Base-by-base conservation (phyloP, 2,797 vertebrate genomes). In the Tolypeutes matacus region DNA sequence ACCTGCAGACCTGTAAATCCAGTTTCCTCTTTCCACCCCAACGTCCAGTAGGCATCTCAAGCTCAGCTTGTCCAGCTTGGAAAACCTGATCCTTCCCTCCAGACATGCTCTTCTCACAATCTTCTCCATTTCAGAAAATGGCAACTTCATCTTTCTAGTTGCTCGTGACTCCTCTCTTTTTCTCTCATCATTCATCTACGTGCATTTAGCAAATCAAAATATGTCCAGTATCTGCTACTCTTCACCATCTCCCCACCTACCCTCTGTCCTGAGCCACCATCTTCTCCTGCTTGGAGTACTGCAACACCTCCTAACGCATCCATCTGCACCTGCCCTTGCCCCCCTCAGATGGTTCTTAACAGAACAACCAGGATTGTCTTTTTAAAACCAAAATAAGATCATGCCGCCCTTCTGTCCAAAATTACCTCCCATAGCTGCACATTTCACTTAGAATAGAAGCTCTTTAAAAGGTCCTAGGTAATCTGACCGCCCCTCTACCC, bases 341-440 rank as follows among this genome's bases (percentile, higher is more conserved):
- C 53, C 53, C 64, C 49, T 7, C 15, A 17, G 60, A 27, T 69
- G 73, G 64, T 25, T 70, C 36, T 67, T 78, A 42, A 34, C 7
- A 36, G 42, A 88, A 58, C 31, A 65, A 29, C 42, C n/a, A 69
- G n/a, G n/a, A 11, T 53, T 72, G 49, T 58, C 80, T 56, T 84
- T 92, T 73, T 39, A 76, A 92, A 84, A 70, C 67, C 31, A 42
- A 86, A 85, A 62, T 77, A 82, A 78, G 87, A 23, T 34, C 39
- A 2, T 49, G 51, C 39, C 34, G 72, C 56, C 31, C 53, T 92
- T 89, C 39, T 67, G 64, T 34, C 76, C 31, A 67, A 34, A 70
- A 73, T 7, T 46, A 11, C 49, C 49, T 64, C 25, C 39, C 70
- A 31, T 15, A 31, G 21, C 18, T 34, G n/a, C 29, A 10, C 13